These are phyloP conservation scores for Enteromius paludinosus DNA, from an alignment of 2,797 vertebrate genomes.

Conservation along the genomic window DNA sequence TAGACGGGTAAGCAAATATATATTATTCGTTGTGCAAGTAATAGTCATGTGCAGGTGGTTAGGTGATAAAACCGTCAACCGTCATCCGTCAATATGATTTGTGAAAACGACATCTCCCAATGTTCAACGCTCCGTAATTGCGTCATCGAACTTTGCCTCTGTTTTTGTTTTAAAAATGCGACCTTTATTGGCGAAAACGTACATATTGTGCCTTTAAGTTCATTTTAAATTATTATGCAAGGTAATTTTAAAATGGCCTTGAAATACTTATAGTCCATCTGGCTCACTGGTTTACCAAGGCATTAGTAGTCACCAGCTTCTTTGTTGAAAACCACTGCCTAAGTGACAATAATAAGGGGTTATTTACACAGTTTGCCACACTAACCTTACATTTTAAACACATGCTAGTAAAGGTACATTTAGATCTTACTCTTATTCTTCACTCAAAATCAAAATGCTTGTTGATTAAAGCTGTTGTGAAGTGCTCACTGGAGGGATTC, in stretches of 20 bases:
- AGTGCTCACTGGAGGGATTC: conserved; percentile 10
- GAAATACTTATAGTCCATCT: background rate
- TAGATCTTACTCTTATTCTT: background rate
- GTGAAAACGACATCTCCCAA: no score
- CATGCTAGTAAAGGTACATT: background rate
- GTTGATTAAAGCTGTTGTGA: conserved; percentile 26
- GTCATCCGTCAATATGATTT: no score
- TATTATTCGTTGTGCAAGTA: no score
- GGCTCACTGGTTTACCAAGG: background rate
- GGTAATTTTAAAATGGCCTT: background rate
- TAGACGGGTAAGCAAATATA: no score
- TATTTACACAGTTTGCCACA: background rate
- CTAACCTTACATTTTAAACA: background rate
- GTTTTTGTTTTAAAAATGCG: background rate
- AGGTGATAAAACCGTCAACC: no score
- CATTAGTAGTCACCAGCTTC: background rate
- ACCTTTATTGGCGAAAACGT: no score
- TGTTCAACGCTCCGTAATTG: no score
- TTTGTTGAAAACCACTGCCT: conserved; percentile 1
- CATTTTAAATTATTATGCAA: background rate
- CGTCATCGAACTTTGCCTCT: no score
- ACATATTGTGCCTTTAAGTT: background rate
- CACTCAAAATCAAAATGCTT: background rate
- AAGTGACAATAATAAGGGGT: background rate
- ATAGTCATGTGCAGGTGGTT: no score